A percentile compares a stretch with the other conserved stretches of the same genome.
These are phyloP conservation scores for Peribatodes rhomboidaria DNA, from an alignment of 2,888 invertebrate genomes.

Conservation along the genomic window DNA sequence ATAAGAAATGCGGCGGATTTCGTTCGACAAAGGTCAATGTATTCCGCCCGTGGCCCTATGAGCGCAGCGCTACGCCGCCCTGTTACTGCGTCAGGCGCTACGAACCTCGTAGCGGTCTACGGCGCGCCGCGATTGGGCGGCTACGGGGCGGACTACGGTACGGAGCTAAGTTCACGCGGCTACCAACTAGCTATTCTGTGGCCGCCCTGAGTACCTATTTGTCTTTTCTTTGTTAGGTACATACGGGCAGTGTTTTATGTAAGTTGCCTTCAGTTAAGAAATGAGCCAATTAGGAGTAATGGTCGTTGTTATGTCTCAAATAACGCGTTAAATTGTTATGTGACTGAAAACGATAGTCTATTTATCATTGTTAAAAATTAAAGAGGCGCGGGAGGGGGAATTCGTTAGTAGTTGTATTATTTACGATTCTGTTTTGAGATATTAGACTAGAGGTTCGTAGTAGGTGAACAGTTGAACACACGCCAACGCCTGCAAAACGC, in stretches of 20 bases:
- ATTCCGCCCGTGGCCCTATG: constrained; percentile 59
- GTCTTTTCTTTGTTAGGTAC: constrained; percentile 61
- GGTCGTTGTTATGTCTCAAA: constrained; percentile 50
- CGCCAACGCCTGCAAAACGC: too few relatives aligned
- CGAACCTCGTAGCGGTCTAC: constrained; percentile 80
- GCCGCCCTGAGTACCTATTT: constrained; percentile 45
- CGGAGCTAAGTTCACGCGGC: constrained; percentile 56
- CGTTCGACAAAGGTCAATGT: constrained; percentile 67
- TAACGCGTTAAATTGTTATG: constrained; percentile 38
- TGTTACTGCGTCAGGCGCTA: constrained; percentile 76
- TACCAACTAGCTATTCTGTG: not conserved
- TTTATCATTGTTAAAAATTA: constrained; percentile 25
- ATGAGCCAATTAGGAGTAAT: constrained; percentile 60
- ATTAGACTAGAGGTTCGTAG: too few relatives aligned
- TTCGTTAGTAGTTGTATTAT: too few relatives aligned
- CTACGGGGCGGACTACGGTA: constrained; percentile 37
- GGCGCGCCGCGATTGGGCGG: constrained; percentile 69
- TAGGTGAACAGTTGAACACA: too few relatives aligned
- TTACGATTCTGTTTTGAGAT: too few relatives aligned
- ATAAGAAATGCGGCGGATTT: constrained; percentile 61
- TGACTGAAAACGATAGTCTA: constrained; percentile 30
- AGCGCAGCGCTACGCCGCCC: constrained; percentile 74
- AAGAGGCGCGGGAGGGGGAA: not conserved
- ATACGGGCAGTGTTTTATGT: constrained; percentile 52
- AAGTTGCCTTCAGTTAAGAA: constrained; percentile 53